Evolutionary conservation across 2,113 vertebrate species (phyloP).

Genomic region (Sardina pilchardus): DNA sequence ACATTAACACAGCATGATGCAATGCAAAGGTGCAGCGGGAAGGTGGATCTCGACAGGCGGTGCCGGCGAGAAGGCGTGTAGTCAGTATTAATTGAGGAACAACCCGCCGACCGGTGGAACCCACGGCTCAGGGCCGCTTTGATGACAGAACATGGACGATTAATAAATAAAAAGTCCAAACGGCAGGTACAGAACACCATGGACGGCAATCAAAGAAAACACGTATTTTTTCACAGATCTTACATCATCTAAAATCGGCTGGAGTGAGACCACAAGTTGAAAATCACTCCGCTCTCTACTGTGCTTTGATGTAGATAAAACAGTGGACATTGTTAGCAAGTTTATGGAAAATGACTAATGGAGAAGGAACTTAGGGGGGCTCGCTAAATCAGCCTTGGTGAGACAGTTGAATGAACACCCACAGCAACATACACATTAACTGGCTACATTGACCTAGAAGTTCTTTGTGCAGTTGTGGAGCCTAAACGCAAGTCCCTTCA

Average conservation of each 20-base stretch:
- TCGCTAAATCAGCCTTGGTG: background rate
- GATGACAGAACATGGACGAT: conserved; percentile 50
- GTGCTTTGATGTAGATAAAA: conserved; percentile 32
- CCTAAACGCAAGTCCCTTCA: background rate
- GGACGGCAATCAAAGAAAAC: conserved; percentile 49
- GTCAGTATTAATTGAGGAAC: conserved; percentile 64
- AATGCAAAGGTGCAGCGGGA: conserved; percentile 57
- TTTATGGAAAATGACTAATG: background rate
- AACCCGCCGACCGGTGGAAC: conserved; percentile 37
- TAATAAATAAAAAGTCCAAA: conserved; percentile 59
- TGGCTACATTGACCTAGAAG: background rate
- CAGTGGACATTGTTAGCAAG: background rate
- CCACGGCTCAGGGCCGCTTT: conserved; percentile 43
- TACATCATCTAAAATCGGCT: conserved; percentile 48
- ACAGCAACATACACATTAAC: background rate
- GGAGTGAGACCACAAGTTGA: conserved; percentile 42
- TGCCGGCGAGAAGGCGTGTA: conserved; percentile 45
- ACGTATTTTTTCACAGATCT: conserved; percentile 45
- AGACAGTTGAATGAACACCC: background rate
- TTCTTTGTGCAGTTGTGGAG: background rate
- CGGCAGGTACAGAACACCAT: conserved; percentile 46
- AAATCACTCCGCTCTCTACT: conserved; percentile 52
- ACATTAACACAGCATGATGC: conserved; percentile 48
- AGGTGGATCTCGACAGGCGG: conserved; percentile 27
- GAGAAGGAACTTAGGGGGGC: background rate